phyloP scores from a whole-genome alignment of 2,113 vertebrate genomes.

The Lophura nycthemera region DNA sequence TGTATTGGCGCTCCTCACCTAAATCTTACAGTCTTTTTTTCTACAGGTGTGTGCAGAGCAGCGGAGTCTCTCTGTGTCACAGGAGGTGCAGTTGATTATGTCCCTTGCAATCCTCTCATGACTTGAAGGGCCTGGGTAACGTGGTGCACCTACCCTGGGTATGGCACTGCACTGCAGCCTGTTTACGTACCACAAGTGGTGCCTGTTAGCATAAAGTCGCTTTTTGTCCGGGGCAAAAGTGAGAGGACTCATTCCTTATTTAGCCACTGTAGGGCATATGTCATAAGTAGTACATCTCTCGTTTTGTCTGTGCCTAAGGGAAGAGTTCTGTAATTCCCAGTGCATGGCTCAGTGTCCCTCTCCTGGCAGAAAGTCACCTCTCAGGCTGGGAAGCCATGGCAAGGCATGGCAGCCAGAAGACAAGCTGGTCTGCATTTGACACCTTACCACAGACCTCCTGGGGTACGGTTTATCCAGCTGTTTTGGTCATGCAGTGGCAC shows the following conservation, averaged over 20 bases:
- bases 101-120: neutral
- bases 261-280: neutral
- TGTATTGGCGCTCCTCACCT: neutral
- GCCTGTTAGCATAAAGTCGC: fast-evolving
- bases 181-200: fast-evolving
- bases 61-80: neutral
- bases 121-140: neutral
- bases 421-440: neutral
- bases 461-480: fast-evolving
- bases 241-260: neutral
- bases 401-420: neutral
- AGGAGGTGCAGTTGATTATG: neutral
- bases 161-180: fast-evolving
- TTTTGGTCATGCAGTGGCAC: neutral
- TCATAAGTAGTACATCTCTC: neutral
- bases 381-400: neutral
- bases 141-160: fast-evolving
- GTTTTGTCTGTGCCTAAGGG: neutral
- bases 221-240: conserved; percentile 37
- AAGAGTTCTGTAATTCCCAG: neutral
- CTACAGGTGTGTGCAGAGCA: neutral
- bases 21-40: neutral
- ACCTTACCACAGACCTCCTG: neutral
- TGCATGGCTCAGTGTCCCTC: fast-evolving
- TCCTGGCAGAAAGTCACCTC: neutral